Percentiles rank a stretch among this genome's conserved stretches.
Evolutionary conservation across 1,140 invertebrate species (phyloP).

Genomic region (Oncopodura yosiiana): DNA sequence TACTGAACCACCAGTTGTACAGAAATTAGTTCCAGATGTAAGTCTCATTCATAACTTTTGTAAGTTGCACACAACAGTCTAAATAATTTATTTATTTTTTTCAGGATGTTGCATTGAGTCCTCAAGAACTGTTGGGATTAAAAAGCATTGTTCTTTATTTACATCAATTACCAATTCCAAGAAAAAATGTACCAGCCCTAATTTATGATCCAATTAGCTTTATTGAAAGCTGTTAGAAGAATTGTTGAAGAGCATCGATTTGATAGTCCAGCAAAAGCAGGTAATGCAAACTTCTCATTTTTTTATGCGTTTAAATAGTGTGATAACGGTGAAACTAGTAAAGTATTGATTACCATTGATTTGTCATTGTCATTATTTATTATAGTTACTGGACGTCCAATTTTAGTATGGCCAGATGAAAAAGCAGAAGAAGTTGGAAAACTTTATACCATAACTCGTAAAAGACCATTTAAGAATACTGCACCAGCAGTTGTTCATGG

Average conservation of each 20-base stretch:
- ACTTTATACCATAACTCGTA: conserved; percentile 11
- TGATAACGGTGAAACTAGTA: too few relatives aligned
- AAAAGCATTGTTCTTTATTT: conserved; percentile 87
- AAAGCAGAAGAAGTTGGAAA: conserved; percentile 32
- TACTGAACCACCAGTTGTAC: background rate
- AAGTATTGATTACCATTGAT: too few relatives aligned
- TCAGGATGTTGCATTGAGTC: conserved; percentile 41
- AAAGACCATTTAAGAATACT: background rate
- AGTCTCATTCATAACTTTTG: background rate
- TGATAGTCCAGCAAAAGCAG: conserved; percentile 69
- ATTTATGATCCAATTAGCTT: conserved; percentile 75
- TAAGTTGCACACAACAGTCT: too few relatives aligned
- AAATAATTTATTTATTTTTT: background rate
- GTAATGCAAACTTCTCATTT: too few relatives aligned
- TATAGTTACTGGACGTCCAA: conserved; percentile 42
- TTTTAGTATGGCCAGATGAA: conserved; percentile 34
- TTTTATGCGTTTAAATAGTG: too few relatives aligned
- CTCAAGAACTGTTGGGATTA: conserved; percentile 73
- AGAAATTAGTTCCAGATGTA: conserved; percentile 26
- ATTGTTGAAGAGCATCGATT: conserved; percentile 77
- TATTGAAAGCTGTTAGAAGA: conserved; percentile 78
- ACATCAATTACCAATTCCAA: conserved; percentile 72
- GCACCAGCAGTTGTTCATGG: conserved; percentile 11
- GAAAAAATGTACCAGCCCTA: conserved; percentile 84
- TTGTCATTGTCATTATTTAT: too few relatives aligned